These are phyloP conservation scores for Ypsolopha scabrella DNA, from an alignment of 2,888 invertebrate genomes.

Conservation along the genomic window DNA sequence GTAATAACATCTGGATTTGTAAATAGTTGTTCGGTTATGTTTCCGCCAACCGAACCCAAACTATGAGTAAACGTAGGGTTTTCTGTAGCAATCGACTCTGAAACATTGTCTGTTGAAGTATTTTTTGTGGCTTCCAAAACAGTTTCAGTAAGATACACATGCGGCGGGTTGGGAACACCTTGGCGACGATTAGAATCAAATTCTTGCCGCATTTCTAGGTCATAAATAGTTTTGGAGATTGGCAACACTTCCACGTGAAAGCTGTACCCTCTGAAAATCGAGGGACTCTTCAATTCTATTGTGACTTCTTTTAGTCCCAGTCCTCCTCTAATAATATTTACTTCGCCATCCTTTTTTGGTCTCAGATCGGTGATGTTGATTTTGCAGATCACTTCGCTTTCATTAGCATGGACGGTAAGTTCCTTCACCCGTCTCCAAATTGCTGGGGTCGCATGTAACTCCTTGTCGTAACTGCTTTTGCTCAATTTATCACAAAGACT, in stretches of 20 bases:
- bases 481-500: no score
- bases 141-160: no score
- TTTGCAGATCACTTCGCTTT: constrained; percentile 2
- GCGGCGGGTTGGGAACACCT: no score
- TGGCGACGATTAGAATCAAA: no score
- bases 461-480: not conserved
- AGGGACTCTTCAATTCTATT: not conserved
- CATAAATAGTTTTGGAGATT: not conserved
- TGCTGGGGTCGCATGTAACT: constrained; percentile 1
- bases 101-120: not conserved
- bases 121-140: no score
- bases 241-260: constrained; percentile 21
- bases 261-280: not conserved
- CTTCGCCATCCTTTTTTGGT: constrained; percentile 3
- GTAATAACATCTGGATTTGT: no score
- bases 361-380: constrained; percentile 5
- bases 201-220: no score
- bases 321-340: not conserved
- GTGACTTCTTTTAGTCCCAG: not conserved
- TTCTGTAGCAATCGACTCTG: no score
- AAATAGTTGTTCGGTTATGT: no score
- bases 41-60: no score
- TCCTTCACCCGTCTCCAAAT: constrained; percentile 2
- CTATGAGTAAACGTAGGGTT: no score
- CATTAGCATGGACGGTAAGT: constrained; percentile 1